phyloP scores from a whole-genome alignment of 1,140 invertebrate genomes.

The Drosophila bocki region DNA sequence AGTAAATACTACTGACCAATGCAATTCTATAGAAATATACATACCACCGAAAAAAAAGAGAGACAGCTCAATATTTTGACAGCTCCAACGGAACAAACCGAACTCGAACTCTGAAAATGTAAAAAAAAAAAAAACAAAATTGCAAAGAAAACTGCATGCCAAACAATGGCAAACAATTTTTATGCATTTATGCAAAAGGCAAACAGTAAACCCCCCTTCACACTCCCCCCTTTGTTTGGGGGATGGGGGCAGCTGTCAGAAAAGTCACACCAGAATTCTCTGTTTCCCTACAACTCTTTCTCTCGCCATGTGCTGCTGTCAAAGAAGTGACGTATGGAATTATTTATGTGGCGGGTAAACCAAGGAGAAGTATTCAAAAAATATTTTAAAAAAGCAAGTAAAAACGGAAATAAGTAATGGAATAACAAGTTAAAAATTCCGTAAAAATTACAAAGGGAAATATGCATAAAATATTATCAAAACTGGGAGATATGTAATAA shows the following conservation, averaged over 20 bases:
- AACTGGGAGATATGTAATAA: not conserved
- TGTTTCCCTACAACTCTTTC: conserved; percentile 24
- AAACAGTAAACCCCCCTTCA: conserved; percentile 15
- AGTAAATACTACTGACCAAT: conserved; percentile 44
- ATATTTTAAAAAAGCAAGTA: not conserved
- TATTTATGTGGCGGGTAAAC: conserved; percentile 56
- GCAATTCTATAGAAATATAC: conserved; percentile 56
- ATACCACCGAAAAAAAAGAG: conserved; percentile 46
- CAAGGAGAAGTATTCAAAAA: conserved; percentile 41
- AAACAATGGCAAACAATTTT: conserved; percentile 82
- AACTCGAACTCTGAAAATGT: conserved; percentile 20
- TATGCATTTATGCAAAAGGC: conserved; percentile 81
- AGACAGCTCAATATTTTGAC: conserved; percentile 83
- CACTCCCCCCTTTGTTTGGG: not conserved
- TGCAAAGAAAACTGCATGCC: conserved; percentile 45
- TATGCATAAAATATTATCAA: not conserved
- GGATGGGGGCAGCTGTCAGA: conserved; percentile 64
- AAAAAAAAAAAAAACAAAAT: conserved; percentile 14
- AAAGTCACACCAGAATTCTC: conserved; percentile 71
- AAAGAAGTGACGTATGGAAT: conserved; percentile 67
- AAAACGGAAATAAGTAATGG: conserved; percentile 9
- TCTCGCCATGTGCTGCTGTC: conserved; percentile 59
- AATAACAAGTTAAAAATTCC: conserved; percentile 29
- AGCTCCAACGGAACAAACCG: conserved; percentile 49
- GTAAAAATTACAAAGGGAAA: not conserved